These are phyloP conservation scores for Sciurus vulgaris DNA, from an alignment of 2,797 vertebrate genomes.

Conservation along the genomic window DNA sequence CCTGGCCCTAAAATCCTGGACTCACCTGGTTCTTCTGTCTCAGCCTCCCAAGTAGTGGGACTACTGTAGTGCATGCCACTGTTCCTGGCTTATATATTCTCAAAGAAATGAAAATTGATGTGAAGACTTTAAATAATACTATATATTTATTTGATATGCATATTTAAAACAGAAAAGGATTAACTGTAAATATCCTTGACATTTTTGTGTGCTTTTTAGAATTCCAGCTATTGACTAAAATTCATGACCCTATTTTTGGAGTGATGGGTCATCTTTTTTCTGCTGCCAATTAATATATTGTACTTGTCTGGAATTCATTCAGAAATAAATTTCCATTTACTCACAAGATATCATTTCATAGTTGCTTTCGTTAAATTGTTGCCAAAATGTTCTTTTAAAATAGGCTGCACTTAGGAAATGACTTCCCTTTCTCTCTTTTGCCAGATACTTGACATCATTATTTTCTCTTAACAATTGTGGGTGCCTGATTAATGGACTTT, in stretches of 20 bases:
- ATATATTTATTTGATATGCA: neutral
- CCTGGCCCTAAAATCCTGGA: neutral
- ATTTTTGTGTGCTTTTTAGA: slow-evolving; percentile 49
- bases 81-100: neutral
- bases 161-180: slow-evolving; percentile 42
- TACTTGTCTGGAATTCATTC: neutral
- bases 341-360: neutral
- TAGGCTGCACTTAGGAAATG: neutral
- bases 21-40: neutral
- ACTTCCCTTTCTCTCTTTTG: neutral
- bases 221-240: neutral
- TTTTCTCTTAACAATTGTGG: neutral
- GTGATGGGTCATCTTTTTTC: neutral
- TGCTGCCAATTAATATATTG: neutral
- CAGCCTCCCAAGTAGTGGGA: neutral
- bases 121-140: neutral
- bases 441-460: neutral
- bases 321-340: neutral
- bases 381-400: neutral
- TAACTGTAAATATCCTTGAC: neutral
- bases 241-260: neutral
- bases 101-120: slow-evolving; percentile 9
- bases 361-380: neutral
- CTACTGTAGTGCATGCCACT: neutral
- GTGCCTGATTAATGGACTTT: neutral